Base-by-base conservation (phyloP, 2,113 vertebrate species). In the Ginglymostoma cirratum region DNA sequence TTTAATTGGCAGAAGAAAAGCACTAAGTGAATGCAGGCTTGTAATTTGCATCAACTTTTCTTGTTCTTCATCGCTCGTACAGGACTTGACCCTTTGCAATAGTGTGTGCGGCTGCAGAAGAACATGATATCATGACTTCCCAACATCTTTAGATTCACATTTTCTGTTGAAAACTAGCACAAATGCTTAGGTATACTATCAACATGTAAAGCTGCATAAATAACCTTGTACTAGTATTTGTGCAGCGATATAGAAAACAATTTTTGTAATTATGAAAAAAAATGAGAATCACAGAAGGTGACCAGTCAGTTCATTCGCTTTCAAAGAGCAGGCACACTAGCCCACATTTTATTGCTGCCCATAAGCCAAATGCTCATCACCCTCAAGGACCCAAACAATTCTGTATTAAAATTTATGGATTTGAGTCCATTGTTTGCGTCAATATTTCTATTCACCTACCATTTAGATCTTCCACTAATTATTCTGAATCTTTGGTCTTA, bases 31-130 rank as follows among this genome's bases (percentile, higher is more conserved):
- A 98, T 99, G 98, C 97, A 99, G 98, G 98, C 99, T 99, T 96
- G 99, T 99, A 96, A 99, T 99, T 96, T 99, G 98, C 99, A 99
- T 98, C 97, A 99, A 98, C 96, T 99, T 99, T 97, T 99, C 99
- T 97, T 99, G 99, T 96, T 99, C 99, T 96, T 99, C 99, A 23
- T 99, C 99, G 4, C 98, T 98, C 45, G 99, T 99, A 96, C 99
- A 99, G 0, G 99, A 98, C 97, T 99, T 99, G 96, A 99, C 99
- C 98, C 99, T 98, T 96, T 99, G 99, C 96, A 99, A 97, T 96
- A 99, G 96, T 0, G 98, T 98, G 93, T 99, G 99, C 1, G 99
- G 99, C 99, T 99, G 97, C n/a, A 65, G 95, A 96, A 52, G 14
- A 92, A 27, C 12, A 87, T n/a, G 96, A 38, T 21, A 92, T 6